Percentiles rank a stretch among this genome's conserved stretches.
phyloP scores from a whole-genome alignment of 1,140 invertebrate genomes.

The Coptotermes formosanus region DNA sequence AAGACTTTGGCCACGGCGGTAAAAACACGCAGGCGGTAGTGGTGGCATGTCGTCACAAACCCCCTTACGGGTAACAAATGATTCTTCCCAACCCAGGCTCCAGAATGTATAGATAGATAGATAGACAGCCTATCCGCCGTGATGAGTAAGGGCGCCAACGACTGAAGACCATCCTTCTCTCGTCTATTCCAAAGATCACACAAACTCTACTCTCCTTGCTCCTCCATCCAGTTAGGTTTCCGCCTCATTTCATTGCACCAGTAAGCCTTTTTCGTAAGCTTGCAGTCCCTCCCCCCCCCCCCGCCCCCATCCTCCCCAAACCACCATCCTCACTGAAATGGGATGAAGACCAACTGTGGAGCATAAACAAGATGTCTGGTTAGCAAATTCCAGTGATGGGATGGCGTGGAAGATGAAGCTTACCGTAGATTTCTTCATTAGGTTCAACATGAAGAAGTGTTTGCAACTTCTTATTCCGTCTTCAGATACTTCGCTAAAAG shows the following conservation, averaged over 20 bases:
- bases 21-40: not conserved
- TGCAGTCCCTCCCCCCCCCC: not conserved
- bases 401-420: not conserved
- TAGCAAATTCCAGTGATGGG: not conserved
- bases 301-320: too few species aligned
- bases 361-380: conserved; percentile 7
- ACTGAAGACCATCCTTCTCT: too few species aligned
- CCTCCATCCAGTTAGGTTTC: not conserved
- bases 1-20: not conserved
- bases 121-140: not conserved
- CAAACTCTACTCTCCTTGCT: not conserved
- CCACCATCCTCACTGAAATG: not conserved
- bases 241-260: too few species aligned
- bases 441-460: not conserved
- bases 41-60: not conserved
- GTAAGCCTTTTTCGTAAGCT: not conserved
- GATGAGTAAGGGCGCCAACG: not conserved
- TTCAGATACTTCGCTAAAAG: not conserved
- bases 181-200: too few species aligned
- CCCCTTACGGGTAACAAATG: not conserved
- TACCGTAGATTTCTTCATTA: not conserved
- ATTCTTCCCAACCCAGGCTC: not conserved
- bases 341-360: not conserved
- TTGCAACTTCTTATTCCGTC: not conserved
- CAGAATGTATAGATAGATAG: too few species aligned